These are phyloP conservation scores for Calephelis nemesis DNA, from an alignment of 1,140 invertebrate genomes.

Conservation along the genomic window DNA sequence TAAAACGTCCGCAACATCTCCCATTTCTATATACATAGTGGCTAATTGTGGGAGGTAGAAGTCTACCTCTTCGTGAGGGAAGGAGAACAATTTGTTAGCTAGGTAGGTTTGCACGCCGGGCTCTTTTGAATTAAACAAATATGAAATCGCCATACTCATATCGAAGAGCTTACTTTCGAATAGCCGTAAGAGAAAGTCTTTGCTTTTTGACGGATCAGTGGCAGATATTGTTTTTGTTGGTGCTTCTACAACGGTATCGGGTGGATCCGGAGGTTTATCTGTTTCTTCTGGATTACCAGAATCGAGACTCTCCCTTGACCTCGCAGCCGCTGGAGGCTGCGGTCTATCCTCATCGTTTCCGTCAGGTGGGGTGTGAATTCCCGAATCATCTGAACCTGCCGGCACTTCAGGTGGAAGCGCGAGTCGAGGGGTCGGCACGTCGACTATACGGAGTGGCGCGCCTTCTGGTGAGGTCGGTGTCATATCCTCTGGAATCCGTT, in stretches of 20 bases:
- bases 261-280: constrained; percentile 73
- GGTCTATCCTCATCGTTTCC: constrained; percentile 58
- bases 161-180: constrained; percentile 98
- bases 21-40: constrained; percentile 99
- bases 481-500: constrained; percentile 91
- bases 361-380: constrained; percentile 84
- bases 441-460: constrained; percentile 84
- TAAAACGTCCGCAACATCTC: constrained; percentile 95
- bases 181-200: constrained; percentile 87
- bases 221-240: constrained; percentile 37
- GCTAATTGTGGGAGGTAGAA: constrained; percentile 98
- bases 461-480: constrained; percentile 89
- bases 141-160: constrained; percentile 98
- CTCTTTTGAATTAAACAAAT: constrained; percentile 99
- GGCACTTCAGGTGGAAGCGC: constrained; percentile 89
- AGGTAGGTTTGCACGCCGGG: constrained; percentile 97
- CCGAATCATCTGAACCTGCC: constrained; percentile 91
- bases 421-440: constrained; percentile 86
- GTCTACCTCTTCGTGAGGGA: constrained; percentile 94
- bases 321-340: constrained; percentile 60
- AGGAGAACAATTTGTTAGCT: constrained; percentile 98
- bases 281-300: constrained; percentile 82
- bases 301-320: constrained; percentile 85
- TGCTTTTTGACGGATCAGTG: constrained; percentile 61
- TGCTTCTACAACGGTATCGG: constrained; percentile 55